Percentiles rank a stretch among this genome's conserved stretches.
These are phyloP conservation scores for Timandra comae DNA, from an alignment of 2,888 invertebrate species.

Conservation along the genomic window DNA sequence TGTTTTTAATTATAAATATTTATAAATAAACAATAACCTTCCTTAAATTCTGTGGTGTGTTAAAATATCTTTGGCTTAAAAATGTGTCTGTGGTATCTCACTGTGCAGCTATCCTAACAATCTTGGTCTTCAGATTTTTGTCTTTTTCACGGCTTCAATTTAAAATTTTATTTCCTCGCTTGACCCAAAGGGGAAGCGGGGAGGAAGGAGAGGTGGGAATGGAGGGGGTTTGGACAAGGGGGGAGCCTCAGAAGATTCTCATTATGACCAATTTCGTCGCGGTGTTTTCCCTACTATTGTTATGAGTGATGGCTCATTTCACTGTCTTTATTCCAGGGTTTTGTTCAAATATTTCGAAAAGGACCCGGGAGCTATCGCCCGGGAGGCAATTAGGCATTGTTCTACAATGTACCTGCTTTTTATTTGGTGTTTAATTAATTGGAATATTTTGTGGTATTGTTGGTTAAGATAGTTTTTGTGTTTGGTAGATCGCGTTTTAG, in stretches of 20 bases:
- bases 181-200: conserved; percentile 55
- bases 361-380: conserved; percentile 7
- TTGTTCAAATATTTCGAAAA: conserved; percentile 34
- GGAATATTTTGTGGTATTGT: no score
- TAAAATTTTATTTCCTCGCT: conserved; percentile 68
- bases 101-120: conserved; percentile 24
- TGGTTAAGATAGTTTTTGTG: no score
- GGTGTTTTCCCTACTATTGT: conserved; percentile 41
- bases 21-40: no score
- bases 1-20: no score
- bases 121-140: conserved; percentile 51
- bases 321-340: conserved; percentile 53
- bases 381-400: conserved; percentile 7
- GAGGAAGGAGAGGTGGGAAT: no score
- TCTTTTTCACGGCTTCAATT: conserved; percentile 68
- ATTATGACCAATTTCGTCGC: conserved; percentile 73
- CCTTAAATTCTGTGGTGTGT: no score
- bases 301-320: conserved; percentile 59
- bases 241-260: conserved; percentile 49
- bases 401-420: no score
- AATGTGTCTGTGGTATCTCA: no score
- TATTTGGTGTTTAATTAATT: no score
- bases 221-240: conserved; percentile 20
- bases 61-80: no score
- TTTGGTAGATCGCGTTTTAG: no score